Percentiles rank a stretch among this genome's conserved stretches.
Evolutionary conservation across 2,888 invertebrate genomes (phyloP).

Genomic region (Stegana nigrithorax): DNA sequence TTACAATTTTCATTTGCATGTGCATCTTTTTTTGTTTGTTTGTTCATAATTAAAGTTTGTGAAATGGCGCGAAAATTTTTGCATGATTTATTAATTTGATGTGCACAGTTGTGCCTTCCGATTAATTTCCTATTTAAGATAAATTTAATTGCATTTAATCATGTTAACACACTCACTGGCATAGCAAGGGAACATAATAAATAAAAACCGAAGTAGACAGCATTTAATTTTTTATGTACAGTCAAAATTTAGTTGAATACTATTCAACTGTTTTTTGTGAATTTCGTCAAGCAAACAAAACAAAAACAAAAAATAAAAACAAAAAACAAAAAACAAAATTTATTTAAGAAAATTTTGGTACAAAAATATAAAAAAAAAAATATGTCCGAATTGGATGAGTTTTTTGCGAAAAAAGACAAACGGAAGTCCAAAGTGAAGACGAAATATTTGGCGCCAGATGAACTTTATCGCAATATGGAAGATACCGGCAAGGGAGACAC

Average conservation of each 20-base stretch:
- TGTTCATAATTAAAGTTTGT: too few relatives aligned
- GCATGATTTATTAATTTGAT: background rate
- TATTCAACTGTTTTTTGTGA: background rate
- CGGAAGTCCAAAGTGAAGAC: conserved; percentile 40
- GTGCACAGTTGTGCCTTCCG: too few relatives aligned
- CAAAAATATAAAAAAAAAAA: background rate
- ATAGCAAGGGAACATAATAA: too few relatives aligned
- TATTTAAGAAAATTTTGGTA: background rate
- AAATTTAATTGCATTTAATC: conserved; percentile 3
- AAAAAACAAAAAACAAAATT: background rate
- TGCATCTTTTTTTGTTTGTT: too few relatives aligned
- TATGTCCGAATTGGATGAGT: conserved; percentile 48
- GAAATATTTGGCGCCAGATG: conserved; percentile 43
- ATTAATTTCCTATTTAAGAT: background rate
- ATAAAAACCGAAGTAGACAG: too few relatives aligned
- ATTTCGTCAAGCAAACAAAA: too few relatives aligned
- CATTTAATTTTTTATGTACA: too few relatives aligned
- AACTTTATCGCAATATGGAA: conserved; percentile 44
- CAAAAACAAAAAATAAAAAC: too few relatives aligned
- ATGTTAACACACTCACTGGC: background rate
- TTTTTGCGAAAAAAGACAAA: conserved; percentile 51
- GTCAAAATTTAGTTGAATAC: too few relatives aligned
- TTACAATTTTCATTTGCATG: too few relatives aligned
- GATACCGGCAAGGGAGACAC: conserved; percentile 29
- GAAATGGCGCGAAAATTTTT: background rate